Conservation (phyloP, 64 coral and sea anemone genomes). For the Actinia equina region DNA sequence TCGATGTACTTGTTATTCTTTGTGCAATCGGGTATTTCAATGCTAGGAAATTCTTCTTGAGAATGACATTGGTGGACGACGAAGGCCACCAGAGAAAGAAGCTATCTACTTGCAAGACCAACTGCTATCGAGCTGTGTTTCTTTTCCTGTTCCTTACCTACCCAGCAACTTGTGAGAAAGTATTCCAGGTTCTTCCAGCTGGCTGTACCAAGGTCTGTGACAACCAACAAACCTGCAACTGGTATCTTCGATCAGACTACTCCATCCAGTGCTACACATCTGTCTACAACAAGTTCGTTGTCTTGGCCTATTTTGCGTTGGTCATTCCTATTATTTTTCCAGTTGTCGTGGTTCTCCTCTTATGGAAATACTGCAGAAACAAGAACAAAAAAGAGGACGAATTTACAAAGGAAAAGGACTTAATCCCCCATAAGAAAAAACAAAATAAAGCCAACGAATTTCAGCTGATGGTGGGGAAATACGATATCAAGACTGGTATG, state of each 20-base stretch:
- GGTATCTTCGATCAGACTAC: too few species aligned
- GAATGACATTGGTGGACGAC: background rate
- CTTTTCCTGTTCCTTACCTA: slow-evolving; percentile 22
- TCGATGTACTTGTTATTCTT: too few species aligned
- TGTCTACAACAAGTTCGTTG: slow-evolving; percentile 8
- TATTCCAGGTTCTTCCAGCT: slow-evolving; percentile 16
- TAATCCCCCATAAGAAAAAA: background rate
- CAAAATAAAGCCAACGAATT: background rate
- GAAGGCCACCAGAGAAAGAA: background rate
- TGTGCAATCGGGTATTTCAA: too few species aligned
- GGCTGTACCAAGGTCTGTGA: slow-evolving; percentile 10
- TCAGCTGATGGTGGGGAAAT: background rate
- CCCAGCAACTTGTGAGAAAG: slow-evolving; percentile 3
- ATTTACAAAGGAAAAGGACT: background rate
- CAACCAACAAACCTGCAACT: background rate
- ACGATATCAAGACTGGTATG: background rate
- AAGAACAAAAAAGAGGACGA: background rate
- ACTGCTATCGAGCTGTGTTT: slow-evolving; percentile 19
- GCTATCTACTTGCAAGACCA: background rate
- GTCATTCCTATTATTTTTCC: slow-evolving; percentile 10
- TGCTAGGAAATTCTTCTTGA: too few species aligned
- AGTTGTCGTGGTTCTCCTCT: background rate
- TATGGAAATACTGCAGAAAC: slow-evolving; percentile 24
- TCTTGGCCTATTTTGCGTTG: background rate
- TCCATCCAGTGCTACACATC: slow-evolving; percentile 14